Percentiles rank a stretch among this genome's conserved stretches.
Evolutionary conservation across 2,797 vertebrate species (phyloP).

Genomic region (Monodelphis domestica): DNA sequence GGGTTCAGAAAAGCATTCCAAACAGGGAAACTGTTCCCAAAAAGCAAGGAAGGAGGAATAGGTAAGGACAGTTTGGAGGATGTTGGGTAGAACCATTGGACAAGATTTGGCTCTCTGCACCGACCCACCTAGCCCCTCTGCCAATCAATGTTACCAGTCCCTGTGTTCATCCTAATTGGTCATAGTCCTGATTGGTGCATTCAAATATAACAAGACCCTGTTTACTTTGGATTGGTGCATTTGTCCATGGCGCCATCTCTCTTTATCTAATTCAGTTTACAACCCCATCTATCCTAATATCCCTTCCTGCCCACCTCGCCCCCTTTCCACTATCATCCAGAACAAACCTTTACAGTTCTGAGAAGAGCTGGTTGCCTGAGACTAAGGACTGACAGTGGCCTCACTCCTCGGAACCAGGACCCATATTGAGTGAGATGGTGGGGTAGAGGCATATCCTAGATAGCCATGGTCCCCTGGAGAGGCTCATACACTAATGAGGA

Average conservation of each 20-base stretch:
- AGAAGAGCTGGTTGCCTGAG: background rate
- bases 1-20: background rate
- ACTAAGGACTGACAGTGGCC: background rate
- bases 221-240: background rate
- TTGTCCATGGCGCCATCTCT: background rate
- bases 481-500: background rate
- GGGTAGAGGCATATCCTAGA: background rate
- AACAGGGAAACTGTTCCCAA: background rate
- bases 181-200: background rate
- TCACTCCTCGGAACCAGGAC: background rate
- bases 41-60: background rate
- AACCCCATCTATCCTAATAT: background rate
- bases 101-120: no score
- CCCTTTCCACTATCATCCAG: background rate
- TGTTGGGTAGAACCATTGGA: background rate
- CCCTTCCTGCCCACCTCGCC: no score
- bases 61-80: background rate
- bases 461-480: background rate
- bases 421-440: background rate
- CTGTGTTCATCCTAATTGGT: background rate
- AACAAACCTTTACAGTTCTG: background rate
- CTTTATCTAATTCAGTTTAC: background rate
- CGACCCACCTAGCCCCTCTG: no score
- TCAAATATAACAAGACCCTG: background rate
- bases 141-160: background rate